Evolutionary conservation across 2,888 invertebrate genomes (phyloP), one percentile per base, ranked within the genome.

Genomic region (Prosopocoilus inquinatus): DNA sequence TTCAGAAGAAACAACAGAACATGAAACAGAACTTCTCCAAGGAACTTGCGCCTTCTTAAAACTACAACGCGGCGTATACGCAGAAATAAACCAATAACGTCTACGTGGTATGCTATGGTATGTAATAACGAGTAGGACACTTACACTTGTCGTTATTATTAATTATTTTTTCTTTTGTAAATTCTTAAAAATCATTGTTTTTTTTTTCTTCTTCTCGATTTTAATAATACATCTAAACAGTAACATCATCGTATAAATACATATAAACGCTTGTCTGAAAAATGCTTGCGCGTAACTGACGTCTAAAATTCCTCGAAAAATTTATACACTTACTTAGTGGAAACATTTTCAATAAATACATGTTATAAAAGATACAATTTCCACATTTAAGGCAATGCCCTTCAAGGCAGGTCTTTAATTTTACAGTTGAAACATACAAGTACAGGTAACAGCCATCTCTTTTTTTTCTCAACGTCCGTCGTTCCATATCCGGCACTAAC

Each of bases 351-450:
- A 70, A 70, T 67, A 70, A 65, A 71, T 66, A 65, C 63, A 62
- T 71, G 20, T 28, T 28, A 71, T 71, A 72, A 72, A 70, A 70
- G 68, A 68, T 68, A 68, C 67, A 70, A 69, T 70, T 68, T 67
- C 67, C 68, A 66, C 69, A 67, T 69, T 67, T 72, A 73, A 73
- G 73, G 73, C 73, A 71, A 62, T 69, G 71, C 73, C 73, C 71
- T 53, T 62, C 64, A 71, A 73, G 74, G 74, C 74, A 69, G 65
- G 68, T 70, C 64, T 67, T 65, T 62, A 63, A 64, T 61, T 55
- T 57, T 56, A 52, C 61, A 63, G 60, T 59, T 62, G 61, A 59
- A 60, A 59, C 11, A 55, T 58, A 60, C 66, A 65, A 64, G 55
- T 59, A 63, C 63, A 64, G 62, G 65, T 64, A 66, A 64, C 67